Conservation (phyloP, 2,797 vertebrate species). For the Coilia nasus region DNA sequence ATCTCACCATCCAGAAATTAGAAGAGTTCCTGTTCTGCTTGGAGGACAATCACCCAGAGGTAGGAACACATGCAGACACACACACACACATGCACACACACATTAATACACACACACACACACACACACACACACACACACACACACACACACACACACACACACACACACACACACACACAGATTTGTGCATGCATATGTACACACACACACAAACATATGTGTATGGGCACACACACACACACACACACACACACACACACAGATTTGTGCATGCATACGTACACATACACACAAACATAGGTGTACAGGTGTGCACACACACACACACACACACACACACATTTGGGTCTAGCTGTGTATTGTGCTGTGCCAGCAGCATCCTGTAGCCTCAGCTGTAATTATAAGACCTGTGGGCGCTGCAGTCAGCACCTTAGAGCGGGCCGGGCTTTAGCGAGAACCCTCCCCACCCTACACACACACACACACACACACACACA, state of each 20-base stretch:
- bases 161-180: no score
- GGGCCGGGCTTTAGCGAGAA: neutral
- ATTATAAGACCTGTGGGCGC: neutral
- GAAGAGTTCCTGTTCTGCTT: constrained; percentile 79
- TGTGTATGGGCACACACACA: neutral
- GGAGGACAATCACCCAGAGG: constrained; percentile 78
- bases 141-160: neutral
- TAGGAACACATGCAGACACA: constrained; percentile 47
- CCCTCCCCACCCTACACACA: no score
- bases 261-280: no score
- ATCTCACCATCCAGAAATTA: constrained; percentile 73
- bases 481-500: no score
- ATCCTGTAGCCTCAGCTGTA: neutral
- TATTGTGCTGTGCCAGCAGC: neutral
- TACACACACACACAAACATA: neutral
- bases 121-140: neutral
- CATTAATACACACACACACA: neutral
- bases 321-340: no score
- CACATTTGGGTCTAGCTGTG: neutral
- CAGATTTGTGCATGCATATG: no score
- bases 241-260: neutral
- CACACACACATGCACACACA: neutral
- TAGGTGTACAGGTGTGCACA: no score
- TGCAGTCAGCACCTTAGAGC: constrained; percentile 1
- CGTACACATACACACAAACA: no score